Evolutionary conservation across 1,140 invertebrate genomes (phyloP).

Genomic region (Eulimnadia texana): DNA sequence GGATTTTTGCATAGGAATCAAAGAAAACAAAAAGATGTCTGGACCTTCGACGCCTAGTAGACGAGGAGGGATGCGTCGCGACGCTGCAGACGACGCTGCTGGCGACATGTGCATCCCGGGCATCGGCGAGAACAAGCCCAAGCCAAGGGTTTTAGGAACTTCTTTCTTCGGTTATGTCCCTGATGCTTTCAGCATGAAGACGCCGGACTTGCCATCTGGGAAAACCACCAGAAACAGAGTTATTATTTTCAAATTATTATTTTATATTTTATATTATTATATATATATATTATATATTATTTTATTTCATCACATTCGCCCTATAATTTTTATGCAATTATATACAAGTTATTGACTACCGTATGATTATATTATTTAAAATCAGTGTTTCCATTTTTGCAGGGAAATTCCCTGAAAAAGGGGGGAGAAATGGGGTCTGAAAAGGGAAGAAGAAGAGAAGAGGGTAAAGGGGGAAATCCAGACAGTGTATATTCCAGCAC

Average conservation of each 20-base stretch:
- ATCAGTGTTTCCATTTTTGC: too few relatives aligned
- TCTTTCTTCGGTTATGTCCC: slow-evolving; percentile 28
- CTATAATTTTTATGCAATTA: too few relatives aligned
- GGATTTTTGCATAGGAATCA: neutral
- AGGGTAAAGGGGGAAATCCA: too few relatives aligned
- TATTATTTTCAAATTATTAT: neutral
- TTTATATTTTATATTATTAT: neutral
- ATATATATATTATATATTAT: too few relatives aligned
- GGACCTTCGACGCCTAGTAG: neutral
- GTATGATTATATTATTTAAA: too few relatives aligned
- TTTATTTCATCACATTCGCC: too few relatives aligned
- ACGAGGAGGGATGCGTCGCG: neutral
- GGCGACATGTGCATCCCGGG: slow-evolving; percentile 23
- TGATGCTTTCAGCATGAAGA: slow-evolving; percentile 25
- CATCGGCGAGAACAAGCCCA: slow-evolving; percentile 24
- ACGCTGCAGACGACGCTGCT: neutral
- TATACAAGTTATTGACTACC: too few relatives aligned
- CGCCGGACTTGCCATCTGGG: slow-evolving; percentile 23
- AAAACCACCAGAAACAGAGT: slow-evolving; percentile 1
- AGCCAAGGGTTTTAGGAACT: slow-evolving; percentile 23
- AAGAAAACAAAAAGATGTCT: neutral
- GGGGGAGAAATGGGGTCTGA: too few relatives aligned
- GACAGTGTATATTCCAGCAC: too few relatives aligned
- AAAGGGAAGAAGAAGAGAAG: too few relatives aligned
- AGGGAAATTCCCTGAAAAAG: too few relatives aligned